Conservation (phyloP, 2,797 vertebrate genomes). For the Aphelocoma californica region DNA sequence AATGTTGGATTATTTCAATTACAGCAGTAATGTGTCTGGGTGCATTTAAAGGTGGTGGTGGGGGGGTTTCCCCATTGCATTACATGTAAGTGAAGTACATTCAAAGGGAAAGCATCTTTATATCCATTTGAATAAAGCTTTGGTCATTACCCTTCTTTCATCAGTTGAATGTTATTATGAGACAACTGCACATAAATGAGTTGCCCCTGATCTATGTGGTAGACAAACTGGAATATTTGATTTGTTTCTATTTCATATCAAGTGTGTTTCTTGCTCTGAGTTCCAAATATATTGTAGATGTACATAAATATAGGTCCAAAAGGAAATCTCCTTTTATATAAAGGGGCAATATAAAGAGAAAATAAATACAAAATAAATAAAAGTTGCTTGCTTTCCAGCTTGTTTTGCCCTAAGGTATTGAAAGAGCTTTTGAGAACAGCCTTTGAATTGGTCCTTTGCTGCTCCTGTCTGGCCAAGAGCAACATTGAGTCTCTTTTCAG, state of each 20-base stretch:
- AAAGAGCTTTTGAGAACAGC: background rate
- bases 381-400: background rate
- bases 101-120: background rate
- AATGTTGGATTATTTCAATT: conserved; percentile 53
- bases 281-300: background rate
- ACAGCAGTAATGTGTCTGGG: conserved; percentile 12
- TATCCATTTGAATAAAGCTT: background rate
- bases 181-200: background rate
- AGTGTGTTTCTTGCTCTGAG: background rate
- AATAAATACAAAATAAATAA: background rate
- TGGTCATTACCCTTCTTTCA: background rate
- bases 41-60: background rate
- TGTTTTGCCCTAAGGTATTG: background rate
- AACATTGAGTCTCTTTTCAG: background rate
- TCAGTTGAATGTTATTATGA: background rate
- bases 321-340: background rate
- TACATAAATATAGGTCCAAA: background rate
- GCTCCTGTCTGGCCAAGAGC: background rate
- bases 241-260: background rate
- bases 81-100: conserved; percentile 8
- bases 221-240: background rate
- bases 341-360: background rate
- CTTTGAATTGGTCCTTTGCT: background rate
- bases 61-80: background rate
- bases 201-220: background rate